phyloP scores from a whole-genome alignment of 2,113 vertebrate species.

The Ammodytes marinus region DNA sequence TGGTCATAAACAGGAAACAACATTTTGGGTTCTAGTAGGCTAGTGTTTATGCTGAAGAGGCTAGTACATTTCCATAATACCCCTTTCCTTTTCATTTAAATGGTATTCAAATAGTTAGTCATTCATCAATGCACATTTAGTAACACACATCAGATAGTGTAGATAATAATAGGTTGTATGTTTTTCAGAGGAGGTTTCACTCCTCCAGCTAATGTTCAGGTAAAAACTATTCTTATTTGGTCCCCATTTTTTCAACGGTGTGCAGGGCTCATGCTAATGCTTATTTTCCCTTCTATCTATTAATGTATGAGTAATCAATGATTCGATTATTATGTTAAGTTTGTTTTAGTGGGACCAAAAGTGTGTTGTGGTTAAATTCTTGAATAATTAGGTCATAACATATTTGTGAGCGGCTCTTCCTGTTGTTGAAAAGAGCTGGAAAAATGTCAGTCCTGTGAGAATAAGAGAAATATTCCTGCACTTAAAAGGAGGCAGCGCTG shows the following conservation, averaged over 20 bases:
- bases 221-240: background rate
- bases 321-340: background rate
- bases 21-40: background rate
- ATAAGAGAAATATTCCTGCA: conserved; percentile 35
- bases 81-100: background rate
- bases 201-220: background rate
- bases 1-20: background rate
- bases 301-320: background rate
- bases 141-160: background rate
- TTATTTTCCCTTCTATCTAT: background rate
- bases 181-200: too few relatives aligned
- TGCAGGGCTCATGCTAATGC: background rate
- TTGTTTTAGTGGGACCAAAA: background rate
- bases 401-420: conserved; percentile 55
- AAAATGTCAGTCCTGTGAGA: conserved; percentile 49
- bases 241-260: background rate
- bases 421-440: conserved; percentile 62
- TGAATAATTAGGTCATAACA: conserved; percentile 39
- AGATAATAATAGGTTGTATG: background rate
- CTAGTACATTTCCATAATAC: too few relatives aligned
- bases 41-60: background rate
- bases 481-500: conserved; percentile 34
- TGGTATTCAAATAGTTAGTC: background rate
- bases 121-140: background rate
- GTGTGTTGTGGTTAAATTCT: conserved; percentile 35